Percentiles rank a stretch among this genome's conserved stretches.
These are phyloP conservation scores for Oryzias celebensis DNA, from an alignment of 2,113 vertebrate species.

Conservation along the genomic window DNA sequence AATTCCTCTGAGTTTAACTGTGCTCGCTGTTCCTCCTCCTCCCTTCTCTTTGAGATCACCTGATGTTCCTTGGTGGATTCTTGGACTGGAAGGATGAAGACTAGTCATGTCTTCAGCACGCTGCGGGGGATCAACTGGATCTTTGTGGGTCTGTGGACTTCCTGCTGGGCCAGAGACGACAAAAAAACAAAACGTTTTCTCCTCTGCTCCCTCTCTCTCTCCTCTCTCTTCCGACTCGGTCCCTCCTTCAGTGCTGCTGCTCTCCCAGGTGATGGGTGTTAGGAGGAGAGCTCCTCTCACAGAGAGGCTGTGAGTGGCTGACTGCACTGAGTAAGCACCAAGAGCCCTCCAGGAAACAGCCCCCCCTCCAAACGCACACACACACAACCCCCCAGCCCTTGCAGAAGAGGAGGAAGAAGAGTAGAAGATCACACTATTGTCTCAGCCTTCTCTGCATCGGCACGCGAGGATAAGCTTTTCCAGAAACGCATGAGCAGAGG, in stretches of 20 bases:
- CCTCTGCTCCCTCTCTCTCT: conserved; percentile 9
- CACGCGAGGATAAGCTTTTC: conserved; percentile 36
- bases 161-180: too few species aligned
- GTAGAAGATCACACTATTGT: conserved; percentile 52
- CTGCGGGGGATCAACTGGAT: too few species aligned
- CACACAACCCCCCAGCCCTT: conserved; percentile 32
- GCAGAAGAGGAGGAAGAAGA: conserved; percentile 51
- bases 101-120: too few species aligned
- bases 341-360: conserved; percentile 58
- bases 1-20: too few species aligned
- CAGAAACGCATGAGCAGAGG: conserved; percentile 14
- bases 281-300: conserved; percentile 36
- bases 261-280: conserved; percentile 67
- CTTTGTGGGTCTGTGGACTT: too few species aligned
- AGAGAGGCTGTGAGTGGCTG: conserved; percentile 59
- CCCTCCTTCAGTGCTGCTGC: conserved; percentile 33
- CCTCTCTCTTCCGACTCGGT: conserved; percentile 3
- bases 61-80: too few species aligned
- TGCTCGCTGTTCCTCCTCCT: too few species aligned
- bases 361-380: conserved; percentile 10
- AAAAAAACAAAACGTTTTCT: conserved; percentile 4
- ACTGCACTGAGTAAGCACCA: conserved; percentile 53
- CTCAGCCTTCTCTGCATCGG: conserved; percentile 37
- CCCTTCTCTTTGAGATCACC: too few species aligned
- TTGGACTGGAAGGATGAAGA: too few species aligned